Base-by-base conservation (phyloP, 2,888 invertebrate genomes). In the Frankliniella intonsa region DNA sequence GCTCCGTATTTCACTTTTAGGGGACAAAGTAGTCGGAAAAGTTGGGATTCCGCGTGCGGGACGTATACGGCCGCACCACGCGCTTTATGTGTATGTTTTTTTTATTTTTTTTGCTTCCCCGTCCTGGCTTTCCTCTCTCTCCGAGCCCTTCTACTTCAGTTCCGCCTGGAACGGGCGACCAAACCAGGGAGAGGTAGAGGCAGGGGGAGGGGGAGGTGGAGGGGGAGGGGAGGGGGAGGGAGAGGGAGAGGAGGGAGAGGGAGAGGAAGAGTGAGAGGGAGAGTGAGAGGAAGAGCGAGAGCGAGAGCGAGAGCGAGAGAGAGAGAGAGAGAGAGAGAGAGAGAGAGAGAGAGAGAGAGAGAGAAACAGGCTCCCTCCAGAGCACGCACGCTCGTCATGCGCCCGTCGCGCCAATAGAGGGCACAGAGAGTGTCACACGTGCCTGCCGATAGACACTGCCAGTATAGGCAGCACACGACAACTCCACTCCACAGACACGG, bases 1-100 rank as follows among this genome's bases (percentile, higher is more conserved):
- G 62, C 62, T 25, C 69, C 69, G 69, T 76, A 76, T 76, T 76
- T 76, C 69, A 76, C 69, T 76, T 76, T 76, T 76, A 76, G 69
- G 69, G 69, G 69, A 25, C 69, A 76, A 76, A 76, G 69, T 76
- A 76, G 69, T 76, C 69, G 69, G 69, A 25, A 25, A 76, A 76
- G 69, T 76, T 76, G 69, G 22, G 69, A 25, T 76, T 76, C 69
- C 69, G 38, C 38, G 38, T 38, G 38, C 38, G 22, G 69, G 69
- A n/a, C 25, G 12, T 8, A 76, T 25, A 76, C 69, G 11, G 69
- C 69, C n/a, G 55, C 14, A 25, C 69, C 69, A 25, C 69, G 22
- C 69, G 22, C n/a, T 76, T 76, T 76, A 25, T 76, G 12, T 76
- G 69, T 76, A 25, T 22, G 22, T 76, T 76, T 9, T 12, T 25